Conservation (phyloP, 2,797 vertebrate genomes). For the Anguilla megastoma region DNA sequence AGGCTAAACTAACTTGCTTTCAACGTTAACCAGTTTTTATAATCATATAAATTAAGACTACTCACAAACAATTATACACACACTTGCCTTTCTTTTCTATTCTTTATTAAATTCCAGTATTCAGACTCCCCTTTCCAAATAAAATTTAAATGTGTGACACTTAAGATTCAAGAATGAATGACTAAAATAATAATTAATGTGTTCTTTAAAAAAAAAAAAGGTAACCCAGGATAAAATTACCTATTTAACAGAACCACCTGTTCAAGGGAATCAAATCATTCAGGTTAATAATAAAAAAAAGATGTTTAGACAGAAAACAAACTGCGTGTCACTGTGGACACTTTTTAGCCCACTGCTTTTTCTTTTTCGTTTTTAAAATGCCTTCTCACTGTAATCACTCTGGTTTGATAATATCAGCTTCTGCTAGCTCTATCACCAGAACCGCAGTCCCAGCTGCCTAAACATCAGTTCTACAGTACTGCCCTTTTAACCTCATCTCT, state of each 20-base stretch:
- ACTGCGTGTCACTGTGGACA: not conserved
- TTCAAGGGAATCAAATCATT: not conserved
- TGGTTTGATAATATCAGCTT: constrained; percentile 10
- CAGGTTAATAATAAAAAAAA: not conserved
- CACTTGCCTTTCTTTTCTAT: not conserved
- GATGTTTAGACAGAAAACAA: not conserved
- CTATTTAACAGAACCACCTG: not conserved
- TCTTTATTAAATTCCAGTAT: not conserved
- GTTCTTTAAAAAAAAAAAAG: not conserved
- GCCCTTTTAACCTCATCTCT: not conserved
- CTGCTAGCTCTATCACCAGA: not conserved
- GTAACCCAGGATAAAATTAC: not conserved
- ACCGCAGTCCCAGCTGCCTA: not conserved
- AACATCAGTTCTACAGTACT: not conserved
- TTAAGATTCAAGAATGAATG: not conserved
- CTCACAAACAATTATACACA: not conserved
- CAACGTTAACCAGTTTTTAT: not conserved
- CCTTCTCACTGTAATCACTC: not conserved
- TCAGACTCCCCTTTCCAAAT: not conserved
- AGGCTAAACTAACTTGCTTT: not conserved
- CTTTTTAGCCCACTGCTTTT: not conserved
- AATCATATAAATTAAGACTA: not conserved
- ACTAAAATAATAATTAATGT: not conserved
- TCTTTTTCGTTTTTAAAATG: not conserved
- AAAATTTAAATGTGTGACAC: not conserved